Percentiles rank a stretch among this genome's conserved stretches.
Evolutionary conservation across 2,888 invertebrate genomes (phyloP).

Genomic region (Synergus itoensis): DNA sequence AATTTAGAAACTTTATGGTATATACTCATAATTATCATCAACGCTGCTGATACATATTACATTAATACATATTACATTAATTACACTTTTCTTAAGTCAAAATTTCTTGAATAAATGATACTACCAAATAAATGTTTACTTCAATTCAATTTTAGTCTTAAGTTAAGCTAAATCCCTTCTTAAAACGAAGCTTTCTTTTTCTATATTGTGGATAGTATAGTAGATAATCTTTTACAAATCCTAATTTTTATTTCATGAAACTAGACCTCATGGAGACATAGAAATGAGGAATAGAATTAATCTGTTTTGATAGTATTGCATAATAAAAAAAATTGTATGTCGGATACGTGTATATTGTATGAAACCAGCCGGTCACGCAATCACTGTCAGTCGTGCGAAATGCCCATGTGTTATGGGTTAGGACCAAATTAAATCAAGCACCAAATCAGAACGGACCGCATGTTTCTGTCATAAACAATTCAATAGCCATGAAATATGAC

Average conservation of each 20-base stretch:
- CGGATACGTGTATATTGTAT: slow-evolving; percentile 52
- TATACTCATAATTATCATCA: no score
- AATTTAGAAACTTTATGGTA: no score
- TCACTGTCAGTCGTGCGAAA: slow-evolving; percentile 74
- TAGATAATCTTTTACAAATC: not conserved
- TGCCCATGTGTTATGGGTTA: slow-evolving; percentile 69
- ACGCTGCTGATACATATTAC: no score
- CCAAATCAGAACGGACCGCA: slow-evolving; percentile 57
- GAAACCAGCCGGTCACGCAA: slow-evolving; percentile 71
- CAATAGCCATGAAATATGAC: slow-evolving; percentile 12
- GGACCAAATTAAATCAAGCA: slow-evolving; percentile 67
- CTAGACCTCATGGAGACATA: not conserved
- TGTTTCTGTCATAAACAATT: slow-evolving; percentile 36
- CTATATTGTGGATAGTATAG: no score
- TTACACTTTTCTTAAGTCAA: no score
- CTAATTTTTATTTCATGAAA: not conserved
- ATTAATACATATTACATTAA: no score
- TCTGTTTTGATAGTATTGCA: not conserved
- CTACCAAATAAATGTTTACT: no score
- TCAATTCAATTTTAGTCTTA: no score
- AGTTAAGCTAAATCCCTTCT: no score
- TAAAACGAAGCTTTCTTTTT: no score
- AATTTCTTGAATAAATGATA: no score
- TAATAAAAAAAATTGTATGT: slow-evolving; percentile 12
- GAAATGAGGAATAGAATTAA: slow-evolving; percentile 6